Conservation (phyloP, 2,888 invertebrate genomes). For the Drosophila mulleri region DNA sequence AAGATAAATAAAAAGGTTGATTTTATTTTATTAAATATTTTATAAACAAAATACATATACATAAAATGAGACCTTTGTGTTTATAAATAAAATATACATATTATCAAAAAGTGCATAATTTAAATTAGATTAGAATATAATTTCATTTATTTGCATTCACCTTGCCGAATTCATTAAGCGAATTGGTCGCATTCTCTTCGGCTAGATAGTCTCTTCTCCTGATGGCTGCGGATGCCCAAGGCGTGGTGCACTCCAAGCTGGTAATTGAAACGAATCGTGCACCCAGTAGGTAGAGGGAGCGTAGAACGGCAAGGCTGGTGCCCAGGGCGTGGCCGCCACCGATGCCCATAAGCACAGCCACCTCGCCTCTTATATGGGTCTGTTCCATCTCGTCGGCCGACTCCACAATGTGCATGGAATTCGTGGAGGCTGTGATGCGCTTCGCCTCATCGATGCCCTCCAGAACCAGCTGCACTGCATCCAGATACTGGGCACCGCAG, state of each 20-base stretch:
- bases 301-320: constrained; percentile 88
- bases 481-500: constrained; percentile 88
- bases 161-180: constrained; percentile 85
- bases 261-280: constrained; percentile 89
- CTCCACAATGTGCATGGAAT: constrained; percentile 86
- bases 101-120: not conserved
- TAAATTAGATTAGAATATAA: not conserved
- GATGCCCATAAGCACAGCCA: constrained; percentile 88
- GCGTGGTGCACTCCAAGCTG: constrained; percentile 88
- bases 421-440: constrained; percentile 86
- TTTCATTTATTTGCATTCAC: constrained; percentile 59
- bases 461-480: constrained; percentile 88
- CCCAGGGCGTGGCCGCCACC: constrained; percentile 90
- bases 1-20: not conserved
- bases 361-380: constrained; percentile 87
- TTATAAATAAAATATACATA: too few species aligned
- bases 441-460: constrained; percentile 89
- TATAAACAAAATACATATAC: too few species aligned
- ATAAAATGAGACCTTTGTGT: too few species aligned
- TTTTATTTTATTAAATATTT: too few species aligned
- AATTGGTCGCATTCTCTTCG: constrained; percentile 83
- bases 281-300: constrained; percentile 89
- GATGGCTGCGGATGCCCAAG: constrained; percentile 86
- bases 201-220: constrained; percentile 81
- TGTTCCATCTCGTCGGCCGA: constrained; percentile 87